These are phyloP conservation scores for Lottia scabra DNA, from an alignment of 2,888 invertebrate genomes.

Conservation along the genomic window DNA sequence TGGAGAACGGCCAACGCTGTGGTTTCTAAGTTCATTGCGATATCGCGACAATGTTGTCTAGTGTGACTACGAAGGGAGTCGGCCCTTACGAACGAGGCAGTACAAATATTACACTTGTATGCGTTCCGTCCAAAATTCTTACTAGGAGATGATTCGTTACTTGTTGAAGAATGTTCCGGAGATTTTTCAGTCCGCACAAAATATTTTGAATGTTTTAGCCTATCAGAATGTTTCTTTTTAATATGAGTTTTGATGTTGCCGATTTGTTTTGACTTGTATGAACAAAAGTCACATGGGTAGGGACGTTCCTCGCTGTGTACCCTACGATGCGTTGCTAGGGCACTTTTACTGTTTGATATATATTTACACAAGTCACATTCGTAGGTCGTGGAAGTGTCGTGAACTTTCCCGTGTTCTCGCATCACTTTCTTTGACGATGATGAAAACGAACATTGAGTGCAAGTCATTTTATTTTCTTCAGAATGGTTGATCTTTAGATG, in stretches of 20 bases:
- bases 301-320: constrained; percentile 56
- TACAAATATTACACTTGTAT: constrained; percentile 65
- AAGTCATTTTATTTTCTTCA: constrained; percentile 50
- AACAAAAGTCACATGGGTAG: constrained; percentile 59
- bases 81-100: constrained; percentile 68
- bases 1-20: constrained; percentile 55
- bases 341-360: constrained; percentile 50
- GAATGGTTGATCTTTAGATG: constrained; percentile 66
- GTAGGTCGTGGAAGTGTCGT: constrained; percentile 29
- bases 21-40: constrained; percentile 35
- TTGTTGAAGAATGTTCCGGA: neutral
- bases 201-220: constrained; percentile 3
- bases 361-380: constrained; percentile 56
- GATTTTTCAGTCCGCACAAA: constrained; percentile 7
- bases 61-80: constrained; percentile 70
- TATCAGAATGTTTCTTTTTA: constrained; percentile 57
- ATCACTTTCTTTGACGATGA: constrained; percentile 61
- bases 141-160: neutral
- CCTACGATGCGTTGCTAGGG: constrained; percentile 54
- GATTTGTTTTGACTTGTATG: constrained; percentile 54
- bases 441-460: constrained; percentile 60
- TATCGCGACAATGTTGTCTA: constrained; percentile 59
- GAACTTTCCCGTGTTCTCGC: constrained; percentile 62
- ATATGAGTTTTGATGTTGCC: constrained; percentile 61
- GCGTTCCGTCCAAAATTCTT: constrained; percentile 33